Percentiles rank a stretch among this genome's conserved stretches.
Conservation (phyloP, 2,113 vertebrate genomes). For the Cephalopholis sonnerati region DNA sequence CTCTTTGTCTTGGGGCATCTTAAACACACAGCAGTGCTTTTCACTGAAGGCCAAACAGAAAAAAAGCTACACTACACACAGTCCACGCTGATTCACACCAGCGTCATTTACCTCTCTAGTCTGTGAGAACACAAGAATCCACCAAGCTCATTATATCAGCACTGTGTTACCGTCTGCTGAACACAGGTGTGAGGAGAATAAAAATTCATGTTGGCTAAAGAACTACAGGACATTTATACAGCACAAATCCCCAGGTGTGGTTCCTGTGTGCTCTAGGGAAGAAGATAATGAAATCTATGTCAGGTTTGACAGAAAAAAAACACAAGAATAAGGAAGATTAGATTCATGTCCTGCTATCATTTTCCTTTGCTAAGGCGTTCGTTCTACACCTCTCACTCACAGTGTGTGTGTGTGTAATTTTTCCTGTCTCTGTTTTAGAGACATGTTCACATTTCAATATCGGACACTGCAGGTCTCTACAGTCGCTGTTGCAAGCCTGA, state of each 20-base stretch:
- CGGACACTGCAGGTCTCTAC: neutral
- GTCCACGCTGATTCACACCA: conserved; percentile 31
- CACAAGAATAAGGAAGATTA: conserved; percentile 44
- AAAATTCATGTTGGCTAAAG: conserved; percentile 23
- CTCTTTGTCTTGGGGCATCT: conserved; percentile 11
- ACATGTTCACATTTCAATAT: conserved; percentile 32
- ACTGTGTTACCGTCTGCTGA: conserved; percentile 7
- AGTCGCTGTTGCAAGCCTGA: conserved; percentile 6
- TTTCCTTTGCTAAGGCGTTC: neutral
- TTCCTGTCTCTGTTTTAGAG: conserved; percentile 2
- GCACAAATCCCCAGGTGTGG: conserved; percentile 15
- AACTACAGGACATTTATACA: conserved; percentile 41
- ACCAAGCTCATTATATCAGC: conserved; percentile 46
- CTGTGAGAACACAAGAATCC: conserved; percentile 21
- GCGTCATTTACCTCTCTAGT: neutral
- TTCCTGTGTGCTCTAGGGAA: conserved; percentile 32
- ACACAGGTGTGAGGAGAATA: conserved; percentile 12
- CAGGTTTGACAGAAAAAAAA: conserved; percentile 29
- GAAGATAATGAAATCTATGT: conserved; percentile 52
- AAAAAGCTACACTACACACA: neutral
- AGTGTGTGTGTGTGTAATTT: conserved; percentile 1
- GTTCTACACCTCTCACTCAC: conserved; percentile 27
- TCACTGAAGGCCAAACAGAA: conserved; percentile 18
- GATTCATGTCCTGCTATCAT: conserved; percentile 17
- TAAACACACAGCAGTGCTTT: conserved; percentile 15